Evolutionary conservation across 1,140 invertebrate genomes (phyloP).

Genomic region (Hyles euphorbiae): DNA sequence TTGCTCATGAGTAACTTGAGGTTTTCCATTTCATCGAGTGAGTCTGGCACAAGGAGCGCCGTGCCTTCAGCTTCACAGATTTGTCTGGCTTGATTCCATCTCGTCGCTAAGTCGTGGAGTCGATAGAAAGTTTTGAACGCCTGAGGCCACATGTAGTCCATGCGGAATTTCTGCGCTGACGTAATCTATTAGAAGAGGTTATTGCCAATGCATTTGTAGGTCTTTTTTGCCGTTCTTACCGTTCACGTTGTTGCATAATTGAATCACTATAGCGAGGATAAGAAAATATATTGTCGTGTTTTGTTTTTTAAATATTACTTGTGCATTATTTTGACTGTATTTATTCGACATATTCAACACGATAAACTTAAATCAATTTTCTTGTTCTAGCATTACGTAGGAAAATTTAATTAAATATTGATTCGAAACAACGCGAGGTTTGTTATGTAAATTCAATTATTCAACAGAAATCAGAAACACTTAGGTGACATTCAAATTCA

Average conservation of each 20-base stretch:
- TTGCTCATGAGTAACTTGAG: conserved; percentile 52
- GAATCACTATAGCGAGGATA: no score
- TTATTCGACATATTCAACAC: no score
- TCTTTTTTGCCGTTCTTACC: no score
- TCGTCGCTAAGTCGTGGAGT: conserved; percentile 44
- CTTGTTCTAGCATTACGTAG: no score
- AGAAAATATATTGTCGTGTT: no score
- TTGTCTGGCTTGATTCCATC: conserved; percentile 46
- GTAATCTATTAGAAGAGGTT: background rate
- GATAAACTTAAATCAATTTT: no score
- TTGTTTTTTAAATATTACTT: background rate
- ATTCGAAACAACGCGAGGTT: no score
- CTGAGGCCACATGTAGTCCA: conserved; percentile 55
- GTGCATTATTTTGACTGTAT: no score
- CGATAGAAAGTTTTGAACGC: conserved; percentile 45
- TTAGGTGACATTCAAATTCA: conserved; percentile 27
- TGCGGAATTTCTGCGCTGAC: conserved; percentile 48
- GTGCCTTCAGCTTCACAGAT: conserved; percentile 54
- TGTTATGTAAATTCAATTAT: no score
- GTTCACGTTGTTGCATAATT: no score
- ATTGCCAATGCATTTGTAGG: no score
- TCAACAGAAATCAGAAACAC: background rate
- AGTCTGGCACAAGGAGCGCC: conserved; percentile 39
- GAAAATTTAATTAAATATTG: no score
- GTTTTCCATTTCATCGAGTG: conserved; percentile 52